phyloP scores from a whole-genome alignment of 1,140 invertebrate species.

The silkworm (Bombyx mori) region ASM3026992v2 NC_085127.1:10905001-10905500 shows the following conservation, averaged over 20 bases:
- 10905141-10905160: constrained; percentile 68
- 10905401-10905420: constrained; percentile 30
- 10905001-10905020: constrained; percentile 46
- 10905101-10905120: constrained; percentile 57
- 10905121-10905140: constrained; percentile 42
- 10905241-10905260: constrained; percentile 8
- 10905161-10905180: constrained; percentile 68
- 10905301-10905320: not conserved
- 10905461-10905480: too few species aligned
- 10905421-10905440: constrained; percentile 34
- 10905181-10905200: constrained; percentile 65
- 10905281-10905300: not conserved
- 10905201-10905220: constrained; percentile 64
- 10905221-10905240: constrained; percentile 58
- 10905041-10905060: constrained; percentile 60
- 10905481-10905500: too few species aligned
- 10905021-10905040: constrained; percentile 56
- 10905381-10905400: constrained; percentile 19
- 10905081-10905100: constrained; percentile 55
- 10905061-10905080: constrained; percentile 67
- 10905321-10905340: not conserved
- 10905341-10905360: not conserved
- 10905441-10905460: constrained; percentile 55
- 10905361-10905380: constrained; percentile 21
- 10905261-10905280: not conserved